Evolutionary conservation across 2,113 vertebrate species (phyloP).

Genomic region (Montifringilla adamsi): DNA sequence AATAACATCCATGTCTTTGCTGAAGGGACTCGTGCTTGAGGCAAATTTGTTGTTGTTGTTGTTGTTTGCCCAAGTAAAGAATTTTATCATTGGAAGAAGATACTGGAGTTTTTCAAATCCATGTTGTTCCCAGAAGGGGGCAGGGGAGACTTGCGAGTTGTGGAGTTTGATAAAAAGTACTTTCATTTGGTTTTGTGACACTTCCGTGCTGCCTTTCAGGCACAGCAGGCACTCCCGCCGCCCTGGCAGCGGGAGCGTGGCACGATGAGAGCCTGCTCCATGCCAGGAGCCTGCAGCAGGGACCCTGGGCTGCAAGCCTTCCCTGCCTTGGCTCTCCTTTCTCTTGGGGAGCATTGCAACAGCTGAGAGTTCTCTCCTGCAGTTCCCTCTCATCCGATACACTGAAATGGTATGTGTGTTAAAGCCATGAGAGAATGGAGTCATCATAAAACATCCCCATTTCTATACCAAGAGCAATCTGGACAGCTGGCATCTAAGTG

Average conservation of each 20-base stretch:
- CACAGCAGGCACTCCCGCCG: background rate
- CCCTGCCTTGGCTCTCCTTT: background rate
- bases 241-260: background rate
- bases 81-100: background rate
- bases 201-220: background rate
- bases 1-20: background rate
- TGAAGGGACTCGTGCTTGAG: background rate
- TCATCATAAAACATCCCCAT: background rate
- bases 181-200: background rate
- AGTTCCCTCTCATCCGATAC: background rate
- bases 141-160: conserved; percentile 22
- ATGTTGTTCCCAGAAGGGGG: conserved; percentile 57
- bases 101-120: background rate
- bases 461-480: background rate
- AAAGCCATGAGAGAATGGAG: background rate
- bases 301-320: background rate
- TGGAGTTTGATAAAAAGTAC: background rate
- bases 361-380: background rate
- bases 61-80: background rate
- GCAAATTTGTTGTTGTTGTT: background rate
- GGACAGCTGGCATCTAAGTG: background rate
- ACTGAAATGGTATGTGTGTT: background rate
- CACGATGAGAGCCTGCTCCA: background rate
- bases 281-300: background rate
- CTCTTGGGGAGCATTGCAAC: background rate